Conservation (phyloP, 2,113 vertebrate species). For the Lota lota region DNA sequence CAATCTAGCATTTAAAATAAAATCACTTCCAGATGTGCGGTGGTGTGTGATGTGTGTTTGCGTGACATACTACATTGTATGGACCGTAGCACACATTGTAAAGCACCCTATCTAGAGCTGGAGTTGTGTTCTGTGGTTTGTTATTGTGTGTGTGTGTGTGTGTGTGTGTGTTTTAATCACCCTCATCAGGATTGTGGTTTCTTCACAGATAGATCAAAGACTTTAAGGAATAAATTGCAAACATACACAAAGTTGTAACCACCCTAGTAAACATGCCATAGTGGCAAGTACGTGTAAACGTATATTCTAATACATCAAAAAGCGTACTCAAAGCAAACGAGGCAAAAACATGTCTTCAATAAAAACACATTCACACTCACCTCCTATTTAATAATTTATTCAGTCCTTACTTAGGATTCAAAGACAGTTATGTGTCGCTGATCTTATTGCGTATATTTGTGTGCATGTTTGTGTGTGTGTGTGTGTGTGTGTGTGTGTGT, state of each 20-base stretch:
- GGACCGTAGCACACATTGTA: too few species aligned
- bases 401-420: too few species aligned
- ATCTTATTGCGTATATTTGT: not conserved
- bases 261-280: too few species aligned
- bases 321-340: too few species aligned
- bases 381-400: too few species aligned
- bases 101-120: not conserved
- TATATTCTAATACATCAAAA: too few species aligned
- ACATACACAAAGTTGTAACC: too few species aligned
- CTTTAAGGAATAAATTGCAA: not conserved
- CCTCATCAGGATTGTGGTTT: slow-evolving; percentile 19
- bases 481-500: not conserved
- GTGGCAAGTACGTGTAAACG: too few species aligned
- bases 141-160: not conserved
- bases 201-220: slow-evolving; percentile 28
- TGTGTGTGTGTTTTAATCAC: slow-evolving; percentile 17
- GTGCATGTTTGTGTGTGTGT: slow-evolving; percentile 10
- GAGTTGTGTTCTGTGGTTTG: not conserved
- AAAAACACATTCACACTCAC: too few species aligned
- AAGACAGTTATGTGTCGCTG: too few species aligned
- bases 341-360: too few species aligned
- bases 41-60: not conserved
- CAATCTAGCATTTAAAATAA: slow-evolving; percentile 54
- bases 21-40: slow-evolving; percentile 55
- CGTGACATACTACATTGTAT: too few species aligned